Conservation (phyloP, 2,113 vertebrate genomes). For the Corythoichthys haematopterus region DNA sequence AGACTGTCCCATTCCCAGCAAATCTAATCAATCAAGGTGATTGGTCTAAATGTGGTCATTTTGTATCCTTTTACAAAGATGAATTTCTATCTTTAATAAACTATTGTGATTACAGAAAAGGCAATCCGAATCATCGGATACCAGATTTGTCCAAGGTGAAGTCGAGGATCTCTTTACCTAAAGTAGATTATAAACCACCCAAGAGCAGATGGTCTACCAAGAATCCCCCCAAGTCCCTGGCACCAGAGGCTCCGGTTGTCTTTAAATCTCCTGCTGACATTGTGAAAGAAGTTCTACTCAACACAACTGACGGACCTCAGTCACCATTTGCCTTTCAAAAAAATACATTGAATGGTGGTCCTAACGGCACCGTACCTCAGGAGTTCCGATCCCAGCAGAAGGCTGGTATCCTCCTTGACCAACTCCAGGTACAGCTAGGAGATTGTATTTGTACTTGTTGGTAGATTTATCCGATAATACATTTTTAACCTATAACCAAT, state of each 20-base stretch:
- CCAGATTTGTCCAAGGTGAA: slow-evolving; percentile 90
- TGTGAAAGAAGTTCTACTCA: slow-evolving; percentile 80
- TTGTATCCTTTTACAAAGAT: too few relatives aligned
- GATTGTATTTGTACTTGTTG: background rate
- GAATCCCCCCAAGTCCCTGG: slow-evolving; percentile 8
- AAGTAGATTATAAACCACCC: slow-evolving; percentile 77
- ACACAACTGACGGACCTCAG: slow-evolving; percentile 49
- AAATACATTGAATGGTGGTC: background rate
- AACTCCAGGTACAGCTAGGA: slow-evolving; percentile 80
- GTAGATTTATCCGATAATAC: too few relatives aligned
- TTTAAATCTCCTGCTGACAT: slow-evolving; percentile 87
- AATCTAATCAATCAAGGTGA: background rate
- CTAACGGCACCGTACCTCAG: slow-evolving; percentile 62
- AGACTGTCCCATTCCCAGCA: background rate
- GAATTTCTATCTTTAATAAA: background rate
- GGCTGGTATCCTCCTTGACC: slow-evolving; percentile 80
- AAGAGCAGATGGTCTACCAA: slow-evolving; percentile 53
- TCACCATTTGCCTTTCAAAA: background rate
- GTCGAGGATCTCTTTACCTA: slow-evolving; percentile 79
- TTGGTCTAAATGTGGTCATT: background rate
- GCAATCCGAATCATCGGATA: slow-evolving; percentile 71
- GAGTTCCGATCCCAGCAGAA: slow-evolving; percentile 78
- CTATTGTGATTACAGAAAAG: slow-evolving; percentile 53
- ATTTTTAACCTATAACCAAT: too few relatives aligned
- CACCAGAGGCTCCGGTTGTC: slow-evolving; percentile 44